Base-by-base conservation (phyloP, 2,888 invertebrate species). In the Stenurella melanura region DNA sequence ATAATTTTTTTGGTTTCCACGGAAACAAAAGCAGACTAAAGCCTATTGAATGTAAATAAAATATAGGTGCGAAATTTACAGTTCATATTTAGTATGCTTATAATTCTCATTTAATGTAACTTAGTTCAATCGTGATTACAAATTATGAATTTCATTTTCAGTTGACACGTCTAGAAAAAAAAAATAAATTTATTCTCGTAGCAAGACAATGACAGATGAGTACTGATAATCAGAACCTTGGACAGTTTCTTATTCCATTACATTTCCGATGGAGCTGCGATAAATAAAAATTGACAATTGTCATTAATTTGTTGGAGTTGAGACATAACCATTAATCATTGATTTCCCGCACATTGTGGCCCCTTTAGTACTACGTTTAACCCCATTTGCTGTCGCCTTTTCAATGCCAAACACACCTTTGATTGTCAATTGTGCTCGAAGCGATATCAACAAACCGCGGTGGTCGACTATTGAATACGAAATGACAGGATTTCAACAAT, bases 351-450 rank as follows among this genome's bases (percentile, higher is more conserved):
- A 42, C 34, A 26, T 38, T 18, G 64, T 64, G 30, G 21, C 19
- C 64, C 38, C 30, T 68, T 68, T 19, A 71, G 26, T 60, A 30
- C n/a, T 12, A 19, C 61, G 50, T 71, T 72, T 73, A 73, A 73
- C 73, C 42, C 73, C 61, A 50, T 74, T 63, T 42, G 70, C 26
- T n/a, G 42, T 64, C 58, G 54, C 60, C 30, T 71, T 54, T 10
- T 60, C 66, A 69, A 56, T 54, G 54, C 54, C 70, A 30, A 57
- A 72, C 61, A 72, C 76, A 58, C 73, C 76, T 66, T 21, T 61
- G 57, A 76, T 76, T 76, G 73, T 72, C 57, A 38, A 72, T 72
- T 75, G 66, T 75, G 10, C 19, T 63, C 63, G 54, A 7, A 10
- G 72, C 42, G 38, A 38, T 21, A 34, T 57, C 38, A 58, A 56